Conservation (phyloP, 1,140 invertebrate species). For the Hycleus phaleratus region DNA sequence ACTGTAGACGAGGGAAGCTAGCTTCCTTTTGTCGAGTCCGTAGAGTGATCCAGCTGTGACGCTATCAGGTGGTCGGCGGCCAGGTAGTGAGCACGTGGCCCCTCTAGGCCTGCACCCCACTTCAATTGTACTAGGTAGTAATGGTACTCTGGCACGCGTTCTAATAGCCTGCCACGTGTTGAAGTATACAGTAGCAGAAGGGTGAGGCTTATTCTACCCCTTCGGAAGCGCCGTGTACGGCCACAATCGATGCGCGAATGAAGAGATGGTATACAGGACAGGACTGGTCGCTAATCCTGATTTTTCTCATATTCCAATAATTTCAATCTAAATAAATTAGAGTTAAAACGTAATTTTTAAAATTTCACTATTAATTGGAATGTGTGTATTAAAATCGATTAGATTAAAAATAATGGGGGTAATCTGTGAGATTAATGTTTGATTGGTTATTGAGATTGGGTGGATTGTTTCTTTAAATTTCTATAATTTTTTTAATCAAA, state of each 20-base stretch:
- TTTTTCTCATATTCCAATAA: background rate
- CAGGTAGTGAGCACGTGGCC: constrained; percentile 24
- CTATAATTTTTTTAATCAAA: no score
- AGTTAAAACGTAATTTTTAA: no score
- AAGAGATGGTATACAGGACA: constrained; percentile 13
- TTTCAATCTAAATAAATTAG: no score
- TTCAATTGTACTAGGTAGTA: constrained; percentile 5
- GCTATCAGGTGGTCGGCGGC: constrained; percentile 29
- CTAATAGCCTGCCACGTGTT: constrained; percentile 33
- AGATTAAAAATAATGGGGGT: no score
- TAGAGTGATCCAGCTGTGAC: constrained; percentile 17
- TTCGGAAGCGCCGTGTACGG: constrained; percentile 20
- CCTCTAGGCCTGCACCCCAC: constrained; percentile 4
- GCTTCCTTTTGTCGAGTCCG: background rate
- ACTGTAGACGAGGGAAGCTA: constrained; percentile 7
- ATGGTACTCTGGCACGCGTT: constrained; percentile 29
- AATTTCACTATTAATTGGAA: no score
- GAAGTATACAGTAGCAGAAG: constrained; percentile 13
- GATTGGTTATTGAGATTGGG: no score
- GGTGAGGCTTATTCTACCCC: constrained; percentile 20
- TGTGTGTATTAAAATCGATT: no score
- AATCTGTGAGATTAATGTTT: no score
- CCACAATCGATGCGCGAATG: constrained; percentile 35
- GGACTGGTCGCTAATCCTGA: constrained; percentile 8
- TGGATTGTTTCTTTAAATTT: no score